These are phyloP conservation scores for Cyanistes caeruleus DNA, from an alignment of 2,113 vertebrate species.

Conservation along the genomic window DNA sequence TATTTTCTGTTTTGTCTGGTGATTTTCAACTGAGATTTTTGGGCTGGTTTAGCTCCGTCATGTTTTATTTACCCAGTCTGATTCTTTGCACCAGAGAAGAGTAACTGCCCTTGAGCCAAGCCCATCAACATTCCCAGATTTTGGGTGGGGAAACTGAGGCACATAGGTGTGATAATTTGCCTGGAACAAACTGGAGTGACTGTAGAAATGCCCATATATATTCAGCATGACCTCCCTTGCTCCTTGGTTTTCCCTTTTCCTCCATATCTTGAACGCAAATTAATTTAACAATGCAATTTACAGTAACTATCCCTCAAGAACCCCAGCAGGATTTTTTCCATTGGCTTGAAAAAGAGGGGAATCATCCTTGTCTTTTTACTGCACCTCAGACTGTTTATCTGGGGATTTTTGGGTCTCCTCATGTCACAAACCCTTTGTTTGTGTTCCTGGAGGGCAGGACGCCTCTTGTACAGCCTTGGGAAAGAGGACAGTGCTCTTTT, in stretches of 20 bases:
- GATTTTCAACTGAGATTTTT: background rate
- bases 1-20: background rate
- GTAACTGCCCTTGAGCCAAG: background rate
- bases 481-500: background rate
- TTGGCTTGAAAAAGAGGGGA: background rate
- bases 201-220: background rate
- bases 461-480: background rate
- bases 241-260: background rate
- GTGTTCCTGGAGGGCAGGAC: background rate
- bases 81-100: background rate
- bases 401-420: background rate
- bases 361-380: background rate
- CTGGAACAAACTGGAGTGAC: background rate
- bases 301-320: background rate
- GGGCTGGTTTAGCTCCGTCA: background rate
- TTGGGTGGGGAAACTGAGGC: background rate
- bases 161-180: background rate
- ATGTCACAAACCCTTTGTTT: background rate
- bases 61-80: background rate
- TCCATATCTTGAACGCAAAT: background rate
- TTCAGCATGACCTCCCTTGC: background rate
- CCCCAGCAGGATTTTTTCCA: background rate
- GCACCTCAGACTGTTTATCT: background rate
- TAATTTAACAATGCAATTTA: background rate
- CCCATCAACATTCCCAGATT: background rate